These are phyloP conservation scores for Romanogobio albipinnatus DNA, from an alignment of 2,113 vertebrate species.

Conservation along the genomic window DNA sequence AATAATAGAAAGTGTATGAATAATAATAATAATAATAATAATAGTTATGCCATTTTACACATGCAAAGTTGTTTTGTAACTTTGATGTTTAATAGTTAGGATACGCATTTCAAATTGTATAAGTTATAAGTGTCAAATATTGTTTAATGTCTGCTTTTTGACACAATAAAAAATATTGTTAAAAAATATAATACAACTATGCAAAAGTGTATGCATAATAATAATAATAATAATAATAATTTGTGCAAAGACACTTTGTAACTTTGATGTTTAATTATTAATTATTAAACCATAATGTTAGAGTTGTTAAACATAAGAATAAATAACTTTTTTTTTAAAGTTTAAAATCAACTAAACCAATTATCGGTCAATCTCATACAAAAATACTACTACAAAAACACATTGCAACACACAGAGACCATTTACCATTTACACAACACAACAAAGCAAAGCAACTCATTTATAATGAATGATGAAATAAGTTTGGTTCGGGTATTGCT, in stretches of 20 bases:
- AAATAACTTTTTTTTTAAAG: not conserved
- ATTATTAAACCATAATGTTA: no score
- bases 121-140: no score
- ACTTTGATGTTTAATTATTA: not conserved
- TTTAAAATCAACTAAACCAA: not conserved
- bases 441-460: constrained; percentile 10
- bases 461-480: not conserved
- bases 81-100: not conserved
- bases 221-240: no score
- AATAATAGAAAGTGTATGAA: not conserved
- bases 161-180: no score
- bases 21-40: no score
- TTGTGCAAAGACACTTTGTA: not conserved
- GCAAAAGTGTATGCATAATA: no score
- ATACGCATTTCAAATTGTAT: no score
- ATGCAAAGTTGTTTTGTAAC: not conserved
- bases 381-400: constrained; percentile 1
- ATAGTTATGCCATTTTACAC: not conserved
- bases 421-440: constrained; percentile 3
- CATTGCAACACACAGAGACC: not conserved
- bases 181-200: no score
- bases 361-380: not conserved
- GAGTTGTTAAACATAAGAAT: no score
- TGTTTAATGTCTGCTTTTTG: no score
- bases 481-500: not conserved